Conservation (phyloP, 35 echinoderm and acorn worm species). For the Strongylocentrotus purpuratus region DNA sequence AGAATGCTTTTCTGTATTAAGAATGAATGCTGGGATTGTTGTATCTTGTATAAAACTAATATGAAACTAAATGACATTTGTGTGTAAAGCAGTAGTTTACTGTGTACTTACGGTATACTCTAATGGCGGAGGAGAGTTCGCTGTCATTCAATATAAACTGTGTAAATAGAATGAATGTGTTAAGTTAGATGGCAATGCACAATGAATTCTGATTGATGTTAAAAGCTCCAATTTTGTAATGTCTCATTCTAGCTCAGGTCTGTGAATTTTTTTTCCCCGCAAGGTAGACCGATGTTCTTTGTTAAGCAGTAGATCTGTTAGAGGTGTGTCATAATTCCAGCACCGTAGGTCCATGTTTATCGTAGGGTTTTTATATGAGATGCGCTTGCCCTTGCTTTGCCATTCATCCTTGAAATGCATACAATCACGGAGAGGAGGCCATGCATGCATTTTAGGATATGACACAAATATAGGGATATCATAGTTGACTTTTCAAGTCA, state of each 20-base stretch:
- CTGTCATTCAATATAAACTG: background rate
- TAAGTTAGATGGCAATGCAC: background rate
- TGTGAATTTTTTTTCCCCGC: background rate
- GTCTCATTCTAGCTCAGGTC: background rate
- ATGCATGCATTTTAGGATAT: no score
- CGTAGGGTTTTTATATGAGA: background rate
- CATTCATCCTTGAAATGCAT: background rate
- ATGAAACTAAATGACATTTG: background rate
- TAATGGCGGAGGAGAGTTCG: background rate
- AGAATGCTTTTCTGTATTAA: background rate
- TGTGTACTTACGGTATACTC: background rate
- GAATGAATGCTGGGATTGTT: background rate
- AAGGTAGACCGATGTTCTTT: background rate
- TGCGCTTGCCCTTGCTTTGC: background rate
- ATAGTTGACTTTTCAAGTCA: background rate
- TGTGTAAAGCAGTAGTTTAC: background rate
- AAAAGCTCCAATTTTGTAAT: background rate
- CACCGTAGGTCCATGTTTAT: background rate
- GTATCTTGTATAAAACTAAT: conserved; percentile 4
- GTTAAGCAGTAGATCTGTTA: background rate
- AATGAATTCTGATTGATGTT: background rate
- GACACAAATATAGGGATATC: background rate
- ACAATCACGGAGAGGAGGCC: background rate
- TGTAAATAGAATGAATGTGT: background rate
- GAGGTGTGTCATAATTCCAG: background rate